Conservation (phyloP, 2,113 vertebrate species). For the Lucifuga dentata region DNA sequence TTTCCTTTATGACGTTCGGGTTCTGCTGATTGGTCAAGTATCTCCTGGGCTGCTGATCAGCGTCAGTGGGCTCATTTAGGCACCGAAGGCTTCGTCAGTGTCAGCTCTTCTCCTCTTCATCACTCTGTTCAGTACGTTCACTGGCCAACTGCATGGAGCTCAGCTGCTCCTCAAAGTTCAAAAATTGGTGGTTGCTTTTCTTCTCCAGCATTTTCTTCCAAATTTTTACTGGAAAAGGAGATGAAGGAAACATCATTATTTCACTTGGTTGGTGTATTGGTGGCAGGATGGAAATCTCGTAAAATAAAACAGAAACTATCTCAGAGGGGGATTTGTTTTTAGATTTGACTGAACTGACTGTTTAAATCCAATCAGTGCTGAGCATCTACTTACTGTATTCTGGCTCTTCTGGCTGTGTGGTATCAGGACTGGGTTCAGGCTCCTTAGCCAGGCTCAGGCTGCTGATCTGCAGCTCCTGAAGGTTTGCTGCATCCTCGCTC, state of each 20-base stretch:
- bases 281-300: too few species aligned
- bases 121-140: constrained; percentile 56
- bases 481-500: constrained; percentile 36
- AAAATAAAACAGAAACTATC: too few species aligned
- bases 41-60: constrained; percentile 11
- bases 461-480: constrained; percentile 26
- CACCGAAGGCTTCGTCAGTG: constrained; percentile 18
- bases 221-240: constrained; percentile 70
- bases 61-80: constrained; percentile 6
- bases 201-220: constrained; percentile 84
- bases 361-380: neutral
- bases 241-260: neutral
- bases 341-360: too few species aligned
- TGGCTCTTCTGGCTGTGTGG: constrained; percentile 81
- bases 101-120: constrained; percentile 74
- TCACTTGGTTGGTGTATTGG: constrained; percentile 5
- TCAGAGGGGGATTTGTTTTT: too few species aligned
- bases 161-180: constrained; percentile 77
- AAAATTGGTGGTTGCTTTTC: constrained; percentile 66
- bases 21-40: neutral
- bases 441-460: constrained; percentile 16
- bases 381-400: constrained; percentile 86
- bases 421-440: constrained; percentile 12
- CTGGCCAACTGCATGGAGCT: constrained; percentile 53
- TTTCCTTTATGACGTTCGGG: too few species aligned